These are phyloP conservation scores for Anastatus disparis DNA, from an alignment of 1,140 invertebrate genomes.

Conservation along the genomic window DNA sequence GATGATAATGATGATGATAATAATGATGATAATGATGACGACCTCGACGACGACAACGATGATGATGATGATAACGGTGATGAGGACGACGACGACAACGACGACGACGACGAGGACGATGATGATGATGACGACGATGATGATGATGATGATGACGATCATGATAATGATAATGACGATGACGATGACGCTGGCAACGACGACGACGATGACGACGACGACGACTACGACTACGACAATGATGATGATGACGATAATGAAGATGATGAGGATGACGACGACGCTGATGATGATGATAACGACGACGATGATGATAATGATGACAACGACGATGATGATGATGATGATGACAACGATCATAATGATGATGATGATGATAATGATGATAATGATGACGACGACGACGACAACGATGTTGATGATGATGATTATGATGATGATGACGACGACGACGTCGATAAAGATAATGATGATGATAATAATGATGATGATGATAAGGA, in stretches of 20 bases:
- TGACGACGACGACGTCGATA: background rate
- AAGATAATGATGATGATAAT: background rate
- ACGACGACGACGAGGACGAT: no score
- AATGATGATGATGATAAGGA: background rate
- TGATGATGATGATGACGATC: background rate
- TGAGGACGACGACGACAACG: background rate
- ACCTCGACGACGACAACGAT: no score
- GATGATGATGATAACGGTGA: no score
- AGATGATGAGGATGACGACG: no score
- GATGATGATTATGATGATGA: no score
- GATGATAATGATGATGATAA: background rate
- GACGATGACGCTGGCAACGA: background rate
- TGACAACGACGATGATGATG: background rate
- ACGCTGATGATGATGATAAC: no score
- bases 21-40: background rate
- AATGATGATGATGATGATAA: background rate
- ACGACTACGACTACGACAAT: background rate
- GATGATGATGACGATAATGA: background rate
- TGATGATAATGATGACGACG: no score
- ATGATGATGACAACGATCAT: background rate
- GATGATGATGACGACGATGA: background rate
- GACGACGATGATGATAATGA: no score
- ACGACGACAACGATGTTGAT: no score
- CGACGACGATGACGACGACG: background rate
- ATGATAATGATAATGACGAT: background rate